A percentile compares a stretch with the other conserved stretches of the same genome.
Evolutionary conservation across 2,888 invertebrate species (phyloP).

Genomic region (Tinea semifulvella): DNA sequence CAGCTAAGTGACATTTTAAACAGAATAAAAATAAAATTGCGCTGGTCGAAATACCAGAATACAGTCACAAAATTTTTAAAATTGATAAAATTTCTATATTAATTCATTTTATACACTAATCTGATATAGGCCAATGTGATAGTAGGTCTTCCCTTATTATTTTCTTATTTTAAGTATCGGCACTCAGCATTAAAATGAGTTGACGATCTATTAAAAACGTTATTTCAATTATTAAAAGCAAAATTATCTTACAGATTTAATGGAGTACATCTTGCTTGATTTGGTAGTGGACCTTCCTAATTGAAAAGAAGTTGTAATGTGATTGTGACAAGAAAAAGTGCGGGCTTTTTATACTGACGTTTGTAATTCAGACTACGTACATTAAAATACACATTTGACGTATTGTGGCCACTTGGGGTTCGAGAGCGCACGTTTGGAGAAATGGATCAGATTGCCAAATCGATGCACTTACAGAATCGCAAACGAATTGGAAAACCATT

Average conservation of each 20-base stretch:
- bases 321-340: constrained; percentile 41
- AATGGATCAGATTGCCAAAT: constrained; percentile 59
- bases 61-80: no score
- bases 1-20: neutral
- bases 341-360: constrained; percentile 54
- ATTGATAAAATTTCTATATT: no score
- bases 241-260: constrained; percentile 51
- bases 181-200: no score
- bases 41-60: no score
- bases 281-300: constrained; percentile 51
- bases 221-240: constrained; percentile 4
- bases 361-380: constrained; percentile 52
- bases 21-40: no score
- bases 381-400: constrained; percentile 49
- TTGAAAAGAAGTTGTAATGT: constrained; percentile 50
- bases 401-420: constrained; percentile 58
- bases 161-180: no score
- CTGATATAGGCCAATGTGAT: no score
- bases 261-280: constrained; percentile 57
- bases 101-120: no score
- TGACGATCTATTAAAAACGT: constrained; percentile 5
- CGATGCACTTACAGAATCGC: no score
- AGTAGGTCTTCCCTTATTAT: no score
- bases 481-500: constrained; percentile 2
- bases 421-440: constrained; percentile 46